Percentiles rank a stretch among this genome's conserved stretches.
Conservation (phyloP, 2,888 invertebrate species). For the Ganaspis brasiliensis region DNA sequence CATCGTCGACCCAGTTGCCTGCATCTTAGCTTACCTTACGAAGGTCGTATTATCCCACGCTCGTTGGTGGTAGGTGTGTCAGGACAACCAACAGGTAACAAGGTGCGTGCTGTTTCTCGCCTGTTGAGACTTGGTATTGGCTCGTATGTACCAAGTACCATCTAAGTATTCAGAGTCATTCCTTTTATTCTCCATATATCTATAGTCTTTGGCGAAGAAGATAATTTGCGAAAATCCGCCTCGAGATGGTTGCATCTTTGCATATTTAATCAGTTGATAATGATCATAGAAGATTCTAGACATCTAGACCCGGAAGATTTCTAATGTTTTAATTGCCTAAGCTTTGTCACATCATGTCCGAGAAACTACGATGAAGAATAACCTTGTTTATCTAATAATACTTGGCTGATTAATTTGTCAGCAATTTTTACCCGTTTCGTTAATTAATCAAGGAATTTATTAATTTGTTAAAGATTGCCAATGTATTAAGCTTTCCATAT, state of each 20-base stretch:
- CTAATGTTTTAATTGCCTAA: slow-evolving; percentile 27
- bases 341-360: slow-evolving; percentile 24
- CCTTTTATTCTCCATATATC: background rate
- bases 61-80: slow-evolving; percentile 58
- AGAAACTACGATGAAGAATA: background rate
- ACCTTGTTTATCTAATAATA: slow-evolving; percentile 3
- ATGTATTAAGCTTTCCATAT: too few relatives aligned
- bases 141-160: background rate
- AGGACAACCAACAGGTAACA: slow-evolving; percentile 27
- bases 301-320: slow-evolving; percentile 16
- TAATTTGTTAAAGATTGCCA: background rate
- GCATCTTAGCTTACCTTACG: slow-evolving; percentile 64
- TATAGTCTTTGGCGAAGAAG: background rate
- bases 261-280: slow-evolving; percentile 25
- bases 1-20: slow-evolving; percentile 65
- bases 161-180: slow-evolving; percentile 3
- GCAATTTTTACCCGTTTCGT: background rate
- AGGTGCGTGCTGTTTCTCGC: slow-evolving; percentile 41
- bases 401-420: slow-evolving; percentile 27
- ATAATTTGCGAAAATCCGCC: slow-evolving; percentile 27
- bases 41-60: slow-evolving; percentile 67
- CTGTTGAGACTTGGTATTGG: slow-evolving; percentile 31
- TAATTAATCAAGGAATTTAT: slow-evolving; percentile 9
- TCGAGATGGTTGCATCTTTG: background rate
- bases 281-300: background rate